Percentiles rank a stretch among this genome's conserved stretches.
phyloP scores from a whole-genome alignment of 2,113 vertebrate species.

The Circaetus cinerascens region DNA sequence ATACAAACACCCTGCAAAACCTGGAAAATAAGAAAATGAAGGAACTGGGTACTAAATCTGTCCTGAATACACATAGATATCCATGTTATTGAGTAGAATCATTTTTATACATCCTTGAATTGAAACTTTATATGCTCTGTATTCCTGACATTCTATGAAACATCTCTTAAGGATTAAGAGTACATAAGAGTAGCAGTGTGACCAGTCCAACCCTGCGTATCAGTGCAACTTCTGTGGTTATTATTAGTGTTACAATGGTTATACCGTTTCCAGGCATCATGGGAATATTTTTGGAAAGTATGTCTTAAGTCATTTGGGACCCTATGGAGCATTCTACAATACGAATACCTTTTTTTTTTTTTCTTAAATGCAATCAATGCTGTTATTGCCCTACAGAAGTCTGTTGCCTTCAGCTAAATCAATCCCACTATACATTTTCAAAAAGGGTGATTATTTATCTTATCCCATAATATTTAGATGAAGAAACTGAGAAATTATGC shows the following conservation, averaged over 20 bases:
- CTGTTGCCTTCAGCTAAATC: not conserved
- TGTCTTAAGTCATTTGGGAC: not conserved
- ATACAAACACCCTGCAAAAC: not conserved
- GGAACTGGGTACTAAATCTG: not conserved
- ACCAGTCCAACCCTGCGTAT: not conserved
- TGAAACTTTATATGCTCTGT: not conserved
- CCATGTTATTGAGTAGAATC: not conserved
- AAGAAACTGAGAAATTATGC: not conserved
- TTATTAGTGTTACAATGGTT: not conserved
- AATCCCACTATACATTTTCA: not conserved
- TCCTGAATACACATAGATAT: not conserved
- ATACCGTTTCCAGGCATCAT: not conserved
- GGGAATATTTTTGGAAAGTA: not conserved
- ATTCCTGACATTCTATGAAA: not conserved
- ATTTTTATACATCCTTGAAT: not conserved
- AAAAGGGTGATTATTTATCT: not conserved
- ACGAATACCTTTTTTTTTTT: not conserved
- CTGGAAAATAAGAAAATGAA: not conserved
- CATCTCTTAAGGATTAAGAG: not conserved
- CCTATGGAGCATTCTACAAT: not conserved
- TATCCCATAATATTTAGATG: not conserved
- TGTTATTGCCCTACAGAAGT: not conserved
- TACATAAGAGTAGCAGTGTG: not conserved
- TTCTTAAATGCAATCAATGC: not conserved
- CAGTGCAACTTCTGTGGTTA: not conserved